Evolutionary conservation across 1,140 invertebrate species (phyloP).

Genomic region (Drosophila neocordata): DNA sequence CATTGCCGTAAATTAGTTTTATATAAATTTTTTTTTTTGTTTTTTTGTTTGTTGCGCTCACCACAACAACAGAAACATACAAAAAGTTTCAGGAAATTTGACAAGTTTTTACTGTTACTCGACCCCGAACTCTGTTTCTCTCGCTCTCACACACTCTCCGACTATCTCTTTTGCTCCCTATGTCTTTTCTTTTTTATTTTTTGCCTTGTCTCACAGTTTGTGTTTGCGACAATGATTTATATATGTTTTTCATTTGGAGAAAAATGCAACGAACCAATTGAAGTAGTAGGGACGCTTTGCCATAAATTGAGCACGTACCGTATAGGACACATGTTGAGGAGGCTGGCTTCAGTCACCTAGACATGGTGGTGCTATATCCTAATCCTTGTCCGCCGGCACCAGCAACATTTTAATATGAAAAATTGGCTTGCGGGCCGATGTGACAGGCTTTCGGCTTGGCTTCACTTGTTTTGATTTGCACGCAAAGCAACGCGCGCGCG

Average conservation of each 20-base stretch:
- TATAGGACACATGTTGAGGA: not conserved
- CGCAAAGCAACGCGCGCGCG: not conserved
- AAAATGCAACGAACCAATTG: conserved; percentile 3
- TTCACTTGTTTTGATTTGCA: conserved; percentile 22
- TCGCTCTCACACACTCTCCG: not conserved
- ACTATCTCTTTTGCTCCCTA: too few relatives aligned
- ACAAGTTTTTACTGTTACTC: conserved; percentile 44
- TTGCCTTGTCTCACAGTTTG: not conserved
- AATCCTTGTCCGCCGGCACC: conserved; percentile 23
- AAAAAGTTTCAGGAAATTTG: conserved; percentile 54
- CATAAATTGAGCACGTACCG: conserved; percentile 31
- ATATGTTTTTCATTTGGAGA: conserved; percentile 20
- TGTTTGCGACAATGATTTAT: conserved; percentile 32
- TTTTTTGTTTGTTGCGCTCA: conserved; percentile 4
- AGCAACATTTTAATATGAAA: conserved; percentile 39
- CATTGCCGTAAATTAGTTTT: conserved; percentile 67
- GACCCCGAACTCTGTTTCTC: not conserved
- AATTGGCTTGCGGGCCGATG: conserved; percentile 20
- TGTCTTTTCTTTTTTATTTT: not conserved
- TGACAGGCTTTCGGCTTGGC: conserved; percentile 18
- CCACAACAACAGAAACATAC: conserved; percentile 34
- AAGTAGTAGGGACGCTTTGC: not conserved
- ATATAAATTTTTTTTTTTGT: conserved; percentile 39
- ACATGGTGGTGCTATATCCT: conserved; percentile 8
- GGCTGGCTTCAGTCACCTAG: not conserved